A percentile compares a stretch with the other conserved stretches of the same genome.
These are phyloP conservation scores for Ianthella basta DNA, from an alignment of 37 sponge, comb jelly and placozoan species.

Conservation along the genomic window DNA sequence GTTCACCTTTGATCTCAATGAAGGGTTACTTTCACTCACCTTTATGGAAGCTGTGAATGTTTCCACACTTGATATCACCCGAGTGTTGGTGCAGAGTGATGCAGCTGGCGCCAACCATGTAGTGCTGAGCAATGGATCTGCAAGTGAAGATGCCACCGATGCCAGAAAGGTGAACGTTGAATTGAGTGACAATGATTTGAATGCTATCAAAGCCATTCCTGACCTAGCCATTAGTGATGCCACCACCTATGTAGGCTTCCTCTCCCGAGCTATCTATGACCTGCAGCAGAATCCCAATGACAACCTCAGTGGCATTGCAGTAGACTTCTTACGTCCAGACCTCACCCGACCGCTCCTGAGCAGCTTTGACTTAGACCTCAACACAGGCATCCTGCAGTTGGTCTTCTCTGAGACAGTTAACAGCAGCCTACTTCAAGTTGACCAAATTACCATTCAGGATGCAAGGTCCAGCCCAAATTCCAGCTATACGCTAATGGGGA, in stretches of 20 bases:
- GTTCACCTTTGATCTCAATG: slow-evolving; percentile 66
- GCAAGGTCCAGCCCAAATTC: neutral
- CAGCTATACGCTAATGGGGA: slow-evolving; percentile 62
- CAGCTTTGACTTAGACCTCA: slow-evolving; percentile 72
- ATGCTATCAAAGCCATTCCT: slow-evolving; percentile 69
- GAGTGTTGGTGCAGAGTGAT: slow-evolving; percentile 49
- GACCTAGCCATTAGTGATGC: slow-evolving; percentile 57
- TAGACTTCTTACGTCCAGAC: slow-evolving; percentile 47
- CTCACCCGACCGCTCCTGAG: slow-evolving; percentile 61
- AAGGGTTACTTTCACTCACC: slow-evolving; percentile 57
- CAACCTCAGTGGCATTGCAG: slow-evolving; percentile 9
- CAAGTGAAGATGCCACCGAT: slow-evolving; percentile 10
- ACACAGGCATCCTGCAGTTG: slow-evolving; percentile 56
- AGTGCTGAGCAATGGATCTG: slow-evolving; percentile 56
- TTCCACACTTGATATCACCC: slow-evolving; percentile 40
- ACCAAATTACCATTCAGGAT: slow-evolving; percentile 65
- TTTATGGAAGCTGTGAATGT: slow-evolving; percentile 81
- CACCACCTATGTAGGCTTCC: slow-evolving; percentile 68
- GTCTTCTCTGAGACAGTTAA: slow-evolving; percentile 86
- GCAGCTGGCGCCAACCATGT: slow-evolving; percentile 8
- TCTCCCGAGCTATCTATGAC: slow-evolving; percentile 52
- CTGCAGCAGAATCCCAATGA: slow-evolving; percentile 69
- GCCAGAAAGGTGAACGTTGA: slow-evolving; percentile 31
- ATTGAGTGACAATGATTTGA: slow-evolving; percentile 63
- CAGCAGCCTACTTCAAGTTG: slow-evolving; percentile 51